These are phyloP conservation scores for Steinernema hermaphroditum DNA, from an alignment of 2,888 invertebrate genomes.

Conservation along the genomic window DNA sequence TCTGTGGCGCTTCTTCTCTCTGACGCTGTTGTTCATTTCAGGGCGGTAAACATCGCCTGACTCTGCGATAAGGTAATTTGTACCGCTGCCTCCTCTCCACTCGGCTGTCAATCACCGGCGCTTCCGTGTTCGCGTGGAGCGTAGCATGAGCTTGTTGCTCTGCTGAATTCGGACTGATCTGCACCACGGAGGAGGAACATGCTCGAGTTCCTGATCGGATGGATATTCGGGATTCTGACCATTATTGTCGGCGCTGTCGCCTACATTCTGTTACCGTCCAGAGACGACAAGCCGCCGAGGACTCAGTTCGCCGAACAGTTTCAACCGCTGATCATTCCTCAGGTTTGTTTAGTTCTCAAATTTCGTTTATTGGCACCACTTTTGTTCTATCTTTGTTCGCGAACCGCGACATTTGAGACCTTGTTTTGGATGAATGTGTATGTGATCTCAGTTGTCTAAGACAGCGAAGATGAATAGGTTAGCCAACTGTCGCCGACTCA, in stretches of 20 bases:
- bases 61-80: constrained; percentile 25
- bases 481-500: no score
- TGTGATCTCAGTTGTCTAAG: no score
- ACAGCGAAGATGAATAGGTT: no score
- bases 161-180: neutral
- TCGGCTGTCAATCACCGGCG: no score
- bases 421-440: no score
- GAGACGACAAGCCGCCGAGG: constrained; percentile 39
- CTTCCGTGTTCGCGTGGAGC: no score
- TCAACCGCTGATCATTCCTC: constrained; percentile 53
- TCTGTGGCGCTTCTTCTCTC: no score
- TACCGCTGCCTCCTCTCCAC: neutral
- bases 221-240: constrained; percentile 44
- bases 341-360: constrained; percentile 38
- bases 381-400: neutral
- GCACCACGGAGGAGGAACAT: neutral
- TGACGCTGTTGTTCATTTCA: constrained; percentile 1
- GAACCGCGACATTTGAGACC: no score
- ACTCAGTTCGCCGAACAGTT: constrained; percentile 53
- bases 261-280: constrained; percentile 47
- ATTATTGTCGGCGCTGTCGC: constrained; percentile 42
- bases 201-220: constrained; percentile 38
- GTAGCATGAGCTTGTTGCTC: constrained; percentile 20
- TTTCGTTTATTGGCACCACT: neutral
- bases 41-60: neutral